Evolutionary conservation across 2,888 invertebrate species (phyloP).

Genomic region (Agrochola circellaris): DNA sequence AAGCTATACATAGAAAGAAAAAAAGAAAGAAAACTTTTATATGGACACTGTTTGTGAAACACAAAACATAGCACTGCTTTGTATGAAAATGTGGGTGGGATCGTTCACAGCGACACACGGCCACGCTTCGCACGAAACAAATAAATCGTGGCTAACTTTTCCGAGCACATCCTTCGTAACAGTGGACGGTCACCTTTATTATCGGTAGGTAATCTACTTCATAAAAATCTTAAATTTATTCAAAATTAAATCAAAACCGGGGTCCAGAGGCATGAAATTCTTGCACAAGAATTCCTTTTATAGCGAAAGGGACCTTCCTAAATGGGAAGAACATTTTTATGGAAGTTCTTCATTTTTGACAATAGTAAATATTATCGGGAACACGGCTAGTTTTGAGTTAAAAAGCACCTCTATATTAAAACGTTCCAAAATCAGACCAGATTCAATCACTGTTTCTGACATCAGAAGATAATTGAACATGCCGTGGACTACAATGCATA

Average conservation of each 20-base stretch:
- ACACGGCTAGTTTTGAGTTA: background rate
- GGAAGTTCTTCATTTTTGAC: no score
- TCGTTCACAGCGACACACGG: background rate
- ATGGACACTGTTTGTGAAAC: no score
- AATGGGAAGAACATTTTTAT: background rate
- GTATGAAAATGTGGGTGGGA: background rate
- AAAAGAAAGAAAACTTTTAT: no score
- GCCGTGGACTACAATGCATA: constrained; percentile 4
- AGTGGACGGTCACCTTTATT: background rate
- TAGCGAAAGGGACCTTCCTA: background rate
- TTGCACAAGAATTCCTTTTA: background rate
- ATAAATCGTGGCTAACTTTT: no score
- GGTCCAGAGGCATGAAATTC: background rate
- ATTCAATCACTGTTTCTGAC: constrained; percentile 2
- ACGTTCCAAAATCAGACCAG: background rate
- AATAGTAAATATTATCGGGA: no score
- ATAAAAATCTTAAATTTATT: background rate
- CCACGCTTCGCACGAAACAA: background rate
- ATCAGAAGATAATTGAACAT: constrained; percentile 17
- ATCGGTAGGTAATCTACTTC: background rate
- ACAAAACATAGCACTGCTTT: background rate
- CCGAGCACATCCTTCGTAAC: background rate
- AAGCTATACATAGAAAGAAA: no score
- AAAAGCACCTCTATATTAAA: background rate
- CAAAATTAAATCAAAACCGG: no score